Conservation (phyloP, 2,113 vertebrate genomes). For the Equus przewalskii region DNA sequence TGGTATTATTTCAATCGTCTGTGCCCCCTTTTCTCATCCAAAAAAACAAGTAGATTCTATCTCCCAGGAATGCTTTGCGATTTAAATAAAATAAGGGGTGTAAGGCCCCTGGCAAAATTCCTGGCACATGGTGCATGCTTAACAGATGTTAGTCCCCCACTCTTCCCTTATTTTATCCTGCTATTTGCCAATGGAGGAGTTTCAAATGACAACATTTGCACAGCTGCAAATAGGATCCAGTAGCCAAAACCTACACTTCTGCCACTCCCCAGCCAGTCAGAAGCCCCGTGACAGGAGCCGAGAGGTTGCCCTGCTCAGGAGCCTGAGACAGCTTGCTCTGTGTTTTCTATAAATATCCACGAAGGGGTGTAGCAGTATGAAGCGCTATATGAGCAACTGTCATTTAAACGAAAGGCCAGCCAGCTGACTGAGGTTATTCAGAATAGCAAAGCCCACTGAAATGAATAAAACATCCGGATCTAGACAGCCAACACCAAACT, state of each 20-base stretch:
- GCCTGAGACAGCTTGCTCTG: slow-evolving; percentile 82
- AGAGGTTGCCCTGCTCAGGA: slow-evolving; percentile 83
- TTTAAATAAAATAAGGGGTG: not conserved
- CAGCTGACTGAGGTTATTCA: slow-evolving; percentile 86
- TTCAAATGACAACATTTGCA: slow-evolving; percentile 23
- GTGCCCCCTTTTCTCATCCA: not conserved
- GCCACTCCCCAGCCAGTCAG: not conserved
- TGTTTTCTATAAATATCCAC: slow-evolving; percentile 87
- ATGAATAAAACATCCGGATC: slow-evolving; percentile 86
- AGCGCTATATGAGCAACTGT: slow-evolving; percentile 82
- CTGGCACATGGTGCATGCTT: not conserved
- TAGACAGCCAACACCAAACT: slow-evolving; percentile 41
- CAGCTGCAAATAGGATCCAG: slow-evolving; percentile 51
- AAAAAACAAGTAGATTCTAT: slow-evolving; percentile 13
- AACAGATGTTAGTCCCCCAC: not conserved
- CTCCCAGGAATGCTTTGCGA: slow-evolving; percentile 12
- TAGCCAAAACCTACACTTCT: slow-evolving; percentile 24
- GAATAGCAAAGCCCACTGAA: slow-evolving; percentile 83
- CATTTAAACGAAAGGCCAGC: slow-evolving; percentile 87
- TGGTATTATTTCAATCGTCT: not conserved
- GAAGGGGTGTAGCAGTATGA: slow-evolving; percentile 80
- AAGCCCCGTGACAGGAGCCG: slow-evolving; percentile 60
- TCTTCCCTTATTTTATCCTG: not conserved
- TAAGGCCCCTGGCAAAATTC: not conserved
- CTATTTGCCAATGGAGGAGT: not conserved